These are phyloP conservation scores for Sebastes vulpes DNA, from an alignment of 2,797 vertebrate species.

Conservation along the genomic window DNA sequence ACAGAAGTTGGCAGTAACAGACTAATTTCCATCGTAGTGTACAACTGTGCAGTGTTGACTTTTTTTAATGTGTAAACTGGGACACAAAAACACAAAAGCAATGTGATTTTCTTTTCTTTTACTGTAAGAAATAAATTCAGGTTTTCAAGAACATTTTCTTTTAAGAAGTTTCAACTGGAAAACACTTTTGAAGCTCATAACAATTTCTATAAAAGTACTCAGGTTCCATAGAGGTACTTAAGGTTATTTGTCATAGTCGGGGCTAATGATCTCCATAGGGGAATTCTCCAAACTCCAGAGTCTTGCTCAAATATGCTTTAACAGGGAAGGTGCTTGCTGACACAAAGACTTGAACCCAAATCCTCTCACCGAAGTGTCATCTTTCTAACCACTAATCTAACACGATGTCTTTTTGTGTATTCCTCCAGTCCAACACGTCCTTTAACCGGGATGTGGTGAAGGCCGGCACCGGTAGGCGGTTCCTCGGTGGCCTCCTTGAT, in stretches of 20 bases:
- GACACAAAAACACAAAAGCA: neutral
- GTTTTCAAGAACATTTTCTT: neutral
- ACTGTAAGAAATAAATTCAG: neutral
- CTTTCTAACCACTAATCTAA: neutral
- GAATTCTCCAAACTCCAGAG: neutral
- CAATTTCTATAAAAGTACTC: neutral
- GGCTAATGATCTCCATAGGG: slow-evolving; percentile 9
- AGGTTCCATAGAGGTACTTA: neutral
- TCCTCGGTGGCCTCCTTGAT: slow-evolving; percentile 94
- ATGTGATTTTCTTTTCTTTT: neutral
- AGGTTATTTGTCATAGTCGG: neutral
- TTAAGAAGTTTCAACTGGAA: neutral
- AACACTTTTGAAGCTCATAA: neutral
- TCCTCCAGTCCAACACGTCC: slow-evolving; percentile 92
- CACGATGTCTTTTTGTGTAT: neutral
- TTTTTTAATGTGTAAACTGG: slow-evolving; percentile 1
- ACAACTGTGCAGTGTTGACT: neutral
- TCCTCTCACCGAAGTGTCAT: neutral
- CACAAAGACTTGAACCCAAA: neutral
- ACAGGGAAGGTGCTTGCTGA: neutral
- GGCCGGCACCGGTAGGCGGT: slow-evolving; percentile 95
- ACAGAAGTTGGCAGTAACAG: neutral
- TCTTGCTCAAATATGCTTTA: neutral
- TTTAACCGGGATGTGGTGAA: slow-evolving; percentile 97
- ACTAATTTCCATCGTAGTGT: neutral